These are phyloP conservation scores for Drosophila saltans DNA, from an alignment of 1,140 invertebrate species.

Conservation along the genomic window DNA sequence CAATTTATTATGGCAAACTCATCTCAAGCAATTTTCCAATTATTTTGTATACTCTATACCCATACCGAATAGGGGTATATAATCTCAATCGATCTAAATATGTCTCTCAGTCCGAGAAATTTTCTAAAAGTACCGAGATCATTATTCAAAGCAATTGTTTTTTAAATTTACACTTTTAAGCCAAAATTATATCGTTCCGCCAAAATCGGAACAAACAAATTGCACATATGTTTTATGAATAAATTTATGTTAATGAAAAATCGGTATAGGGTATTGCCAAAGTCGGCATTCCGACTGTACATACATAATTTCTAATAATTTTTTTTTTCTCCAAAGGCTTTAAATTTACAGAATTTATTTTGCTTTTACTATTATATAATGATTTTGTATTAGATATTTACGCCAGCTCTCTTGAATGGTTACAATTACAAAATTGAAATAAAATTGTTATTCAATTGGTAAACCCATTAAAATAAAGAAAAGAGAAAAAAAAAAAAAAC, in stretches of 20 bases:
- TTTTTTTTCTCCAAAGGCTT: neutral
- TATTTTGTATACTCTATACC: neutral
- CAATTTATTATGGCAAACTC: conserved; percentile 1
- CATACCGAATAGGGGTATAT: neutral
- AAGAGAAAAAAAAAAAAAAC: neutral
- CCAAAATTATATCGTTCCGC: neutral
- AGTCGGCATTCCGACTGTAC: neutral
- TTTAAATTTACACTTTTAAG: neutral
- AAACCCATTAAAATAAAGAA: neutral
- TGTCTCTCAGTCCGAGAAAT: neutral
- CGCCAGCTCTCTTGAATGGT: conserved; percentile 6
- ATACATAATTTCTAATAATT: neutral
- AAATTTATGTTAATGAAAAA: too few relatives aligned
- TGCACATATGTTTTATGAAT: too few relatives aligned
- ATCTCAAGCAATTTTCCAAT: neutral
- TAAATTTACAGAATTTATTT: conserved; percentile 1
- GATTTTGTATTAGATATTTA: conserved; percentile 5
- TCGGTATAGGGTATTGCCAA: neutral
- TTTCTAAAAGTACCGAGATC: neutral
- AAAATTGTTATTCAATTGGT: conserved; percentile 17
- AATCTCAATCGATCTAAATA: neutral
- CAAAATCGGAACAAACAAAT: neutral
- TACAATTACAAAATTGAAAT: neutral
- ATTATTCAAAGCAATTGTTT: neutral
- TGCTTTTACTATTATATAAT: conserved; percentile 4